Evolutionary conservation across 2,113 vertebrate species (phyloP).

Genomic region (Ochotona curzoniae): DNA sequence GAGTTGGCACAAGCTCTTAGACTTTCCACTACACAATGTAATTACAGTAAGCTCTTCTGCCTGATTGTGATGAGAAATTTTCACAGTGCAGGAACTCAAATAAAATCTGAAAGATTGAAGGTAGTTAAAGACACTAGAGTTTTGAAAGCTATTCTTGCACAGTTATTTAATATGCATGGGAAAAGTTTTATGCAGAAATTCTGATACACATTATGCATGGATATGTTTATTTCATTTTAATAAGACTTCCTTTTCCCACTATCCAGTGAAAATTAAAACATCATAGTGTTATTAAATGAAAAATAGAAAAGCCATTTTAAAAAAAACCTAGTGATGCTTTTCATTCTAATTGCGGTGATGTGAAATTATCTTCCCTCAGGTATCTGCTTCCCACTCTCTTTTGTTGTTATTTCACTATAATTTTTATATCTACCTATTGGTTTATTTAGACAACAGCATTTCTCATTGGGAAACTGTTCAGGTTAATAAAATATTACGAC

Average conservation of each 20-base stretch:
- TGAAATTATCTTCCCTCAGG: not conserved
- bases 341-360: not conserved
- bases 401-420: not conserved
- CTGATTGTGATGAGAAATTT: not conserved
- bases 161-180: not conserved
- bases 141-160: not conserved
- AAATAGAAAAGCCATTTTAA: not conserved
- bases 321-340: not conserved
- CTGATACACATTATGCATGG: not conserved
- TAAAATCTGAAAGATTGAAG: not conserved
- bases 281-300: not conserved
- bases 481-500: not conserved
- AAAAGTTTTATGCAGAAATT: not conserved
- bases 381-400: not conserved
- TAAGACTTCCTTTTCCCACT: not conserved
- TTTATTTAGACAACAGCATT: not conserved
- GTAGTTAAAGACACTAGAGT: not conserved
- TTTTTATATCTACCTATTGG: not conserved
- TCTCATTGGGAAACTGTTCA: constrained; percentile 23
- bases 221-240: not conserved
- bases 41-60: not conserved
- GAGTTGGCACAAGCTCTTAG: not conserved
- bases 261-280: not conserved
- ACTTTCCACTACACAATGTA: not conserved
- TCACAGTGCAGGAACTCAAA: not conserved